phyloP scores from a whole-genome alignment of 2,113 vertebrate genomes.

The Anser cygnoides region DNA sequence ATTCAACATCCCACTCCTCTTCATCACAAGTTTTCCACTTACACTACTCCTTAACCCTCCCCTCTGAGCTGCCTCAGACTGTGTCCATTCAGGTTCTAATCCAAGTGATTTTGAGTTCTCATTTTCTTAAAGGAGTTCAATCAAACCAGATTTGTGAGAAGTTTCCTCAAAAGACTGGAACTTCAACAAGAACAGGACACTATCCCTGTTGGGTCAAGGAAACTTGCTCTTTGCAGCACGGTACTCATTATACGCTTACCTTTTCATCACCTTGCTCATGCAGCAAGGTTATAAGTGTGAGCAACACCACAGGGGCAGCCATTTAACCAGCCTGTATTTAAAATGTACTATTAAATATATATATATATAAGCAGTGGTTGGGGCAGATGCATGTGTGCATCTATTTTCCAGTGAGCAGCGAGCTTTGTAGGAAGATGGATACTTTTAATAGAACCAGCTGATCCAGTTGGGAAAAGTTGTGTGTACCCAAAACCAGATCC shows the following conservation, averaged over 20 bases:
- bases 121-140: background rate
- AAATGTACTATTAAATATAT: background rate
- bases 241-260: background rate
- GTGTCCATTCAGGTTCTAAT: slow-evolving; percentile 1
- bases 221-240: background rate
- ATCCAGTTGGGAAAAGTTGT: background rate
- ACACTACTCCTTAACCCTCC: background rate
- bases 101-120: background rate
- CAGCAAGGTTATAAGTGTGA: background rate
- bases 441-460: background rate
- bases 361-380: background rate
- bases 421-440: background rate
- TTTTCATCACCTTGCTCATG: background rate
- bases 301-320: background rate
- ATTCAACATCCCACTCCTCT: background rate
- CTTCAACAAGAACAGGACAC: background rate
- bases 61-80: background rate
- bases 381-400: rapidly evolving
- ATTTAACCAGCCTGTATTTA: background rate
- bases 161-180: background rate
- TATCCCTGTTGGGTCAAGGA: background rate
- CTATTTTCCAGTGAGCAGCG: background rate
- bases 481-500: background rate
- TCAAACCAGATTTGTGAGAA: background rate
- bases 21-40: background rate